Evolutionary conservation across 2,797 vertebrate species (phyloP).

Genomic region (Myotis pilosus): DNA sequence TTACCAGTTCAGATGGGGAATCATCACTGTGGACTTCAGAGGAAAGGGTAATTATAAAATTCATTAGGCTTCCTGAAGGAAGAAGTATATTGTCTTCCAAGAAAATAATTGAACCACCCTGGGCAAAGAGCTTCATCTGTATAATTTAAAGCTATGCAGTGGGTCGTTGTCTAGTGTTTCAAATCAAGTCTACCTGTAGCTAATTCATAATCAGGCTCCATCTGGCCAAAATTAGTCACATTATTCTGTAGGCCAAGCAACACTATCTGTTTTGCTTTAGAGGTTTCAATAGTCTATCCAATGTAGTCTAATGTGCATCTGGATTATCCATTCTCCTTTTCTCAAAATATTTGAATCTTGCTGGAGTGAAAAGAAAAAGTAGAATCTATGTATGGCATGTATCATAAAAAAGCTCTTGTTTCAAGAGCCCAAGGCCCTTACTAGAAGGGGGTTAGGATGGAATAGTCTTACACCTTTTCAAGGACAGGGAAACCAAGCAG

Average conservation of each 20-base stretch:
- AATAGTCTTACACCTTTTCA: slow-evolving; percentile 6
- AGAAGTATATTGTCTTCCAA: slow-evolving; percentile 63
- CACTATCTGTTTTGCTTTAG: background rate
- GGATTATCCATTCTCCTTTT: background rate
- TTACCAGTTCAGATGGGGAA: slow-evolving; percentile 25
- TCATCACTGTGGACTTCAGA: slow-evolving; percentile 43
- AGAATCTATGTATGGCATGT: background rate
- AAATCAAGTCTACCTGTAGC: background rate
- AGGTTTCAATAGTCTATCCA: slow-evolving; percentile 10
- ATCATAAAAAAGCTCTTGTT: background rate
- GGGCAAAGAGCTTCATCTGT: slow-evolving; percentile 44
- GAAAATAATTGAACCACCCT: slow-evolving; percentile 53
- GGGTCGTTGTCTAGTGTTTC: slow-evolving; percentile 51
- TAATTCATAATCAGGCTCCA: slow-evolving; percentile 33
- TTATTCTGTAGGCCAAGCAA: slow-evolving; percentile 34
- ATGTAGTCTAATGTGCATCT: background rate
- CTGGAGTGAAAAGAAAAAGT: slow-evolving; percentile 11
- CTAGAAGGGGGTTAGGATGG: background rate
- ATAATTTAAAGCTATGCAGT: slow-evolving; percentile 57
- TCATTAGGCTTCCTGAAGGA: slow-evolving; percentile 61
- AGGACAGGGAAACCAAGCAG: slow-evolving; percentile 2
- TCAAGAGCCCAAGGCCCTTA: background rate
- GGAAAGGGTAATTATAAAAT: slow-evolving; percentile 60
- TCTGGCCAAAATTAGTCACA: slow-evolving; percentile 48
- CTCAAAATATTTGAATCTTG: slow-evolving; percentile 56